These are phyloP conservation scores for Drosophila engyochracea DNA, from an alignment of 2,888 invertebrate species.

Conservation along the genomic window DNA sequence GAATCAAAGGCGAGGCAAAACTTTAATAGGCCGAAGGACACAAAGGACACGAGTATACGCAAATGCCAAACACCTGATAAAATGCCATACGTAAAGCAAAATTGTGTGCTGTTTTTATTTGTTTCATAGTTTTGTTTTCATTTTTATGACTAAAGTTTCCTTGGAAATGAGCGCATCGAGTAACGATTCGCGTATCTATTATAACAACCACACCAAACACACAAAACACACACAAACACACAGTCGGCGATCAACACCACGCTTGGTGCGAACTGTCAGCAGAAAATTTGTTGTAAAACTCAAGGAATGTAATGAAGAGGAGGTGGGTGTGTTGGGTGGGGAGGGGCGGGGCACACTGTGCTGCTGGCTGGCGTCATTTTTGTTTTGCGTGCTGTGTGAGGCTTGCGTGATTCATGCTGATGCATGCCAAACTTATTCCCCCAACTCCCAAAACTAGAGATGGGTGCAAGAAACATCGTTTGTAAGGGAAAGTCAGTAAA, in stretches of 20 bases:
- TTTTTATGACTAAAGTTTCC: slow-evolving; percentile 74
- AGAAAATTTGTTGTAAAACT: slow-evolving; percentile 19
- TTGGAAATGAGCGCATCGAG: slow-evolving; percentile 70
- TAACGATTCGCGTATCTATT: slow-evolving; percentile 62
- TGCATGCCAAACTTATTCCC: slow-evolving; percentile 43
- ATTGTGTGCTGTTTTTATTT: slow-evolving; percentile 40
- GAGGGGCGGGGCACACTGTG: neutral
- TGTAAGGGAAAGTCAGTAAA: neutral
- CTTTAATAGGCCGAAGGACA: slow-evolving; percentile 42
- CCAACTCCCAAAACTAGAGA: slow-evolving; percentile 36
- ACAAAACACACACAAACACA: slow-evolving; percentile 1
- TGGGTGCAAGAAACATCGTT: neutral
- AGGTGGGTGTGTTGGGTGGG: neutral
- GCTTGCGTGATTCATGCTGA: slow-evolving; percentile 68
- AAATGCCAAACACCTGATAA: slow-evolving; percentile 61
- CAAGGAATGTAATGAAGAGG: neutral
- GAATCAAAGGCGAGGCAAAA: slow-evolving; percentile 5
- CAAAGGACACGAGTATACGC: slow-evolving; percentile 41
- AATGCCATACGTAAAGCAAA: slow-evolving; percentile 6
- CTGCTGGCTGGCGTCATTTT: slow-evolving; percentile 67
- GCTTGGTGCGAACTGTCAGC: slow-evolving; percentile 64
- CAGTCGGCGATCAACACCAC: slow-evolving; percentile 57
- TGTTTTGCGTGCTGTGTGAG: slow-evolving; percentile 47
- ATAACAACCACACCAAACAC: slow-evolving; percentile 42
- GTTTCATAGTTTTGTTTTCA: slow-evolving; percentile 3